Conservation (phyloP, 2,797 vertebrate species). For the Girardinus metallicus region DNA sequence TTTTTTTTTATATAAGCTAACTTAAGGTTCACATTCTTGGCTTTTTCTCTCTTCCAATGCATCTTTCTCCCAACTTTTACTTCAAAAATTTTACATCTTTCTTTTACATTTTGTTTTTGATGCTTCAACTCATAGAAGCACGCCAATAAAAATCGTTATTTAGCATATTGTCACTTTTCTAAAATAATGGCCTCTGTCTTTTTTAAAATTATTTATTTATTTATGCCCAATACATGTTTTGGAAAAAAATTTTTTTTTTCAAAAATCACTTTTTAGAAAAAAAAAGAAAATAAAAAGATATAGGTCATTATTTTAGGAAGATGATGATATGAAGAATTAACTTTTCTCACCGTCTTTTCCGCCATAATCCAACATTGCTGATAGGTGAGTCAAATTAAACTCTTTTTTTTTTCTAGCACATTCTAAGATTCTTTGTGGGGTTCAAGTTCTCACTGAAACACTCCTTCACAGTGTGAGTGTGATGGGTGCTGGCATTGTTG, state of each 20-base stretch:
- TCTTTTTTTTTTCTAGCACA: background rate
- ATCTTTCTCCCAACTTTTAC: background rate
- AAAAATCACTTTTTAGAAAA: too few relatives aligned
- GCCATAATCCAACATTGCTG: background rate
- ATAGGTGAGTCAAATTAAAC: background rate
- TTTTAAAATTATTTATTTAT: too few relatives aligned
- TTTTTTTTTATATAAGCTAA: background rate
- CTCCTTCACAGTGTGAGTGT: background rate
- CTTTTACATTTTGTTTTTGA: background rate
- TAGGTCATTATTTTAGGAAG: too few relatives aligned
- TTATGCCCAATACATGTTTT: too few relatives aligned
- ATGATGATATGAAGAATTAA: background rate
- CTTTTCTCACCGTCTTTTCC: background rate
- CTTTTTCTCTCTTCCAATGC: too few relatives aligned
- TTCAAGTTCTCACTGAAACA: background rate
- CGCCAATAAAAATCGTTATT: background rate
- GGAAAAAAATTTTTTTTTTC: too few relatives aligned
- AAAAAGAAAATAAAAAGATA: too few relatives aligned
- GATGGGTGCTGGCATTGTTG: background rate
- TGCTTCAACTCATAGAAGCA: background rate
- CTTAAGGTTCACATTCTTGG: background rate
- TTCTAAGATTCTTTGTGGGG: background rate
- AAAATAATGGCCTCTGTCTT: too few relatives aligned
- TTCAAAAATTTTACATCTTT: background rate
- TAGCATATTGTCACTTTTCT: background rate